Base-by-base conservation (phyloP, 2,888 invertebrate genomes). In the Slavum lentiscoides region DNA sequence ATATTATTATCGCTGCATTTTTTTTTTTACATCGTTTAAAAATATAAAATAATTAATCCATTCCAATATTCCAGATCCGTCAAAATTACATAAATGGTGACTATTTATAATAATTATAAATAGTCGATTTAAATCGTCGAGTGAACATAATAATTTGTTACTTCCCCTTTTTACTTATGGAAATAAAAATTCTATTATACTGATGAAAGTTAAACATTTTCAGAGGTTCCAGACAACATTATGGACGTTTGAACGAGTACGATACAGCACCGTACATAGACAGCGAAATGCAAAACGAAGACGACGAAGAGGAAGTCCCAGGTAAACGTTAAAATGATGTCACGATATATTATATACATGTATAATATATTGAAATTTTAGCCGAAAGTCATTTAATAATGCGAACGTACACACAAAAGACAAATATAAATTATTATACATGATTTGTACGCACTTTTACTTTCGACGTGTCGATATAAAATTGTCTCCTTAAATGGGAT, bases 181-280 rank as follows among this genome's bases (percentile, higher is more conserved):
- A 19, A 59, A 61, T 13, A 13, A 43, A 13, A 2, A 0, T 30
- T 30, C 30, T 30, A 30, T 30, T 0, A 61, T 23, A 17, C 37
- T 30, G 1, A 37, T 37, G 8, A 19, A 23, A 5, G 23, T 13
- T 17, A 3, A 83, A 74, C 75, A 81, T 69, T 73, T 75, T 43
- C 49, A 86, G 86, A 61, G 86, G 85, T 59, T 39, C 80, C 72
- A 86, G 86, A 85, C 85, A 85, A 66, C 85, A 73, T 23, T 84
- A 83, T 37, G 82, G 82, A 13, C 84, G 61, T 85, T 85, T 81
- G 84, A 84, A 77, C 64, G 85, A 84, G 73, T 86, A 87, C 1
- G 87, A 87, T 37, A 86, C 86, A 83, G 86, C 86, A 8, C 84
- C 84, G 69, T 82, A 84, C 15, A 86, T 86, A 6, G 86, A 86